Base-by-base conservation (phyloP, 2,797 vertebrate species). In the Brotula barbata region DNA sequence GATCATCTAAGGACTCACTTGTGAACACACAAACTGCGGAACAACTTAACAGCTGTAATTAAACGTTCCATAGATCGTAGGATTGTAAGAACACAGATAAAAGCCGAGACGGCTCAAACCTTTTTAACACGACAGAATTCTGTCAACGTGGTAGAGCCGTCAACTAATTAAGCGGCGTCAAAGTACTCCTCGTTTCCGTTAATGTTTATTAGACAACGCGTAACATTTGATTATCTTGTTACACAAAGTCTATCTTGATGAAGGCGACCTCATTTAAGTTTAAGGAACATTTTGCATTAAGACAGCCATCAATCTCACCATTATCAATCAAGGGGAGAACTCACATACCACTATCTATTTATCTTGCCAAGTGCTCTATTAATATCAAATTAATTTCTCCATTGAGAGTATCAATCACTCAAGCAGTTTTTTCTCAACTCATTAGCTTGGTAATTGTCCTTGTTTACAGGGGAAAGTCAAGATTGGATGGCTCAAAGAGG, bases 371-470 rank as follows among this genome's bases (percentile, higher is more conserved):
- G 88, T 87, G 82, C 81, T 88, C 87, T 89, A 89, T 92, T 91
- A 92, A 90, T 90, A 91, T 89, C 86, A 88, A 87, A 90, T 91
- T 90, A 89, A 89, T 90, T 87, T 79, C 73, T 75, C 87, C 77
- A 78, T 82, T 82, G 84, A 83, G 86, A 87, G 75, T 88, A 92
- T 92, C 87, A 91, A 91, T 92, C 90, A 92, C 84, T 90, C 87
- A 77, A 63, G 68, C 66, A 71, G 70, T 73, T 81, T 75, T 64
- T 51, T 56, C 80, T 85, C 82, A 87, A 87, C 85, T 91, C 80
- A 92, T 92, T 91, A 92, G 82, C 85, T 77, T 64, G 67, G 81
- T 90, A 91, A 91, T 92, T 91, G 89, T 88, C 89, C 90, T 93
- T 92, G 91, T 92, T 93, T 92, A 91, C 82, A 58, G 46, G 80